A percentile compares a stretch with the other conserved stretches of the same genome.
Conservation (phyloP, 2,113 vertebrate species). For the Zeus faber region DNA sequence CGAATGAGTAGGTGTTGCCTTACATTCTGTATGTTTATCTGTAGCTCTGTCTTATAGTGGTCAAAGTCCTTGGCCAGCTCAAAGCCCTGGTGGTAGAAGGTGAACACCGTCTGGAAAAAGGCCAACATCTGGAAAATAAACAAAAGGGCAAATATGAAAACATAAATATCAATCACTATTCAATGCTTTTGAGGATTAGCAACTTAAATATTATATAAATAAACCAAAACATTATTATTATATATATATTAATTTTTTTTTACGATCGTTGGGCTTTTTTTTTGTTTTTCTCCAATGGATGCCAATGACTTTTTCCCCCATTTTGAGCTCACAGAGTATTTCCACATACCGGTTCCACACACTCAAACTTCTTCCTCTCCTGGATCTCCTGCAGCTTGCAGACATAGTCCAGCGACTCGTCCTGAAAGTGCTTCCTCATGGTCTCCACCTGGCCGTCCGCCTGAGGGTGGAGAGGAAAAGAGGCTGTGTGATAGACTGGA, state of each 20-base stretch:
- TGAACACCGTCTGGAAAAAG: slow-evolving; percentile 97
- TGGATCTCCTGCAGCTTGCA: slow-evolving; percentile 97
- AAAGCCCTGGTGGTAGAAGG: slow-evolving; percentile 97
- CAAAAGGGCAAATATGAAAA: too few relatives aligned
- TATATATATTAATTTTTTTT: too few relatives aligned
- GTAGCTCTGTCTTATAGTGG: slow-evolving; percentile 92
- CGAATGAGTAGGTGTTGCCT: slow-evolving; percentile 49
- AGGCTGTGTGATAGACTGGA: neutral
- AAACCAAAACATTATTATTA: too few relatives aligned
- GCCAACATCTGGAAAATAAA: slow-evolving; percentile 91
- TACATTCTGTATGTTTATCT: slow-evolving; percentile 99
- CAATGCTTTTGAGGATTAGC: too few relatives aligned
- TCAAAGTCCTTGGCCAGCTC: slow-evolving; percentile 97
- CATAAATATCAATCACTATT: neutral
- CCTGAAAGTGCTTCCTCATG: slow-evolving; percentile 90
- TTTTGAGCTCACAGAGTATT: too few relatives aligned
- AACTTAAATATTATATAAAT: too few relatives aligned
- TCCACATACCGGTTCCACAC: slow-evolving; percentile 93
- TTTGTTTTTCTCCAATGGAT: too few relatives aligned
- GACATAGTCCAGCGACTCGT: slow-evolving; percentile 92
- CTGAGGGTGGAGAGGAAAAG: slow-evolving; percentile 63
- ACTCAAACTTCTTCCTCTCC: slow-evolving; percentile 97
- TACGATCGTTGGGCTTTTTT: too few relatives aligned
- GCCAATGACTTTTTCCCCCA: too few relatives aligned
- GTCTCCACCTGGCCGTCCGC: slow-evolving; percentile 89